Evolutionary conservation across 2,113 vertebrate genomes (phyloP), one percentile per base, ranked within the genome.

Genomic region (Chunga burmeisteri): DNA sequence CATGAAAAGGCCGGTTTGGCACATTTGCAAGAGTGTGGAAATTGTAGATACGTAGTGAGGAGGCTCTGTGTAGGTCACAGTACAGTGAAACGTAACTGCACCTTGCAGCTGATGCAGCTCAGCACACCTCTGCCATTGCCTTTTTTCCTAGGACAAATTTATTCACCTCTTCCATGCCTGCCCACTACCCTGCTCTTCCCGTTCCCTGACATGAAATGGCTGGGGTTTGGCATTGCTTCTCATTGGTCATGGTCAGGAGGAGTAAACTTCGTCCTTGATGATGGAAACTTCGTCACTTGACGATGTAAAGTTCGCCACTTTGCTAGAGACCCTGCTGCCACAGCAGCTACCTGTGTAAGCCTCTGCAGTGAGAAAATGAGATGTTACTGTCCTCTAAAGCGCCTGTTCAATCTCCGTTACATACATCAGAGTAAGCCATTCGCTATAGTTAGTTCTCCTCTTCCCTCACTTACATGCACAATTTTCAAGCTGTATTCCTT

Each of bases 151-250:
- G 29, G 36, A 66, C 25, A 66, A 70, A 85, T 50, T 11, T 2
- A 20, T 52, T 47, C 47, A 29, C 11, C 17, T 44, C 34, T 65
- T 66, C n/a, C n/a, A 34, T 2, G 25, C 36, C 61, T 59, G 44
- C 11, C 26, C 0, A 1, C 29, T 27, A 13, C 7, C 63, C 55
- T 30, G 55, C n/a, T 61, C 61, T 40, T 59, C 81, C 47, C 7
- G 0, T 42, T 36, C 53, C 53, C 16, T 1, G 0, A 1, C 18
- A 16, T 2, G 13, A 50, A 58, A 44, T 3, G 38, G 34, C 53
- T n/a, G 49, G 16, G n/a, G 9, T 73, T 62, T 78, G 89, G 4
- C 2, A 0, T 2, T 79, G 20, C 80, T 86, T 49, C 53, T 53
- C 27, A 11, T 8, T n/a, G 32, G 18, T 50, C 42, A 32, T 7